Evolutionary conservation across 1,140 invertebrate genomes (phyloP).

Genomic region (Diprion similis): DNA sequence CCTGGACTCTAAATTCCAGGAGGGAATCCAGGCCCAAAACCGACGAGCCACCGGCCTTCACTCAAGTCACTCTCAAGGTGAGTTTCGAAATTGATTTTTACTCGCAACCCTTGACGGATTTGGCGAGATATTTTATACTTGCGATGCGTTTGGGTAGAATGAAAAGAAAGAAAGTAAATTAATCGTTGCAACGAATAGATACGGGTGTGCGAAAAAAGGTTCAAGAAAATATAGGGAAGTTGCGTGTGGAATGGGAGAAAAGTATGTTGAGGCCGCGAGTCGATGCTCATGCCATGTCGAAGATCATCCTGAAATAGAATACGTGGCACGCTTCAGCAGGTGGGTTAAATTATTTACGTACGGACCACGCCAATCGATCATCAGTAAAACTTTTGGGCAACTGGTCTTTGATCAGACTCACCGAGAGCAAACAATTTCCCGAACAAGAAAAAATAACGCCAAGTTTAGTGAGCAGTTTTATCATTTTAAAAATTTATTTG

Average conservation of each 20-base stretch:
- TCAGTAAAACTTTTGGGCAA: no score
- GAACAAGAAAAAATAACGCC: no score
- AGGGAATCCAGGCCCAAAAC: constrained; percentile 52
- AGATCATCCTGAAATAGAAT: constrained; percentile 2
- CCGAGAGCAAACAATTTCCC: no score
- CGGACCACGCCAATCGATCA: not conserved
- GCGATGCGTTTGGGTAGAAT: no score
- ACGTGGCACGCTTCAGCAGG: not conserved
- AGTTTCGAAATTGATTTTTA: constrained; percentile 9
- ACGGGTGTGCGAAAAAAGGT: no score
- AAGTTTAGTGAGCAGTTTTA: no score
- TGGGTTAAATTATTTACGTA: not conserved
- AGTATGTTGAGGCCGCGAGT: constrained; percentile 6
- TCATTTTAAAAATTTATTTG: no score
- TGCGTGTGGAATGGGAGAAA: not conserved
- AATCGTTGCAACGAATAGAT: no score
- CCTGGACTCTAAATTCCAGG: constrained; percentile 69
- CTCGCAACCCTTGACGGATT: not conserved
- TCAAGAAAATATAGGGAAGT: no score
- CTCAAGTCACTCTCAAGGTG: constrained; percentile 58
- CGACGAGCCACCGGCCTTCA: constrained; percentile 54
- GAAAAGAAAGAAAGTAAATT: no score
- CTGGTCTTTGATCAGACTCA: no score
- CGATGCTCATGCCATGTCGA: not conserved
- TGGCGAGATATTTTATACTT: no score